A percentile compares a stretch with the other conserved stretches of the same genome.
Evolutionary conservation across 2,888 invertebrate genomes (phyloP).

Genomic region (Archips xylosteana): DNA sequence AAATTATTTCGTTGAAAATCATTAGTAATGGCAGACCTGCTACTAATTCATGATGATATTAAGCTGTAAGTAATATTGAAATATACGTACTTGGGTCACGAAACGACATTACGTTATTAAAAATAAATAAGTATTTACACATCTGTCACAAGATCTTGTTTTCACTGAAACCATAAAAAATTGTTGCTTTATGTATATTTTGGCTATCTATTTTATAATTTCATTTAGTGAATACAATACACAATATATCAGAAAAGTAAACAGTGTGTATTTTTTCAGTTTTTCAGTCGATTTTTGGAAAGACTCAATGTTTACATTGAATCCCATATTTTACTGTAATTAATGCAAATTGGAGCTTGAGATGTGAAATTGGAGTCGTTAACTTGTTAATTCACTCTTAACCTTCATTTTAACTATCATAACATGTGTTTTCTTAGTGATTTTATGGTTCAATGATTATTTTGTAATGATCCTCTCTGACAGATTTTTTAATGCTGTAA

Average conservation of each 20-base stretch:
- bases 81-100: background rate
- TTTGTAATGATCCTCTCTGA: background rate
- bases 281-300: background rate
- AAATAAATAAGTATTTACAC: constrained; percentile 9
- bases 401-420: background rate
- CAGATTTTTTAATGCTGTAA: too few relatives aligned
- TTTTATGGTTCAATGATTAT: background rate
- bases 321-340: background rate
- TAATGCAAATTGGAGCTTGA: constrained; percentile 2
- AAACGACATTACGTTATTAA: background rate
- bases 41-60: constrained; percentile 90
- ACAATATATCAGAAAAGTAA: background rate
- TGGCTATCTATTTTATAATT: background rate
- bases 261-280: background rate
- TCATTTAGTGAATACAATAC: background rate
- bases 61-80: constrained; percentile 86
- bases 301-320: background rate
- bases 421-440: background rate
- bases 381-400: background rate
- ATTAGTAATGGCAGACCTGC: constrained; percentile 85
- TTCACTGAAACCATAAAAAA: constrained; percentile 54
- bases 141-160: constrained; percentile 48
- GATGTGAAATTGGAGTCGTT: background rate
- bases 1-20: constrained; percentile 42
- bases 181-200: constrained; percentile 10